Evolutionary conservation across 2,113 vertebrate genomes (phyloP).

Genomic region (Lanius collurio): DNA sequence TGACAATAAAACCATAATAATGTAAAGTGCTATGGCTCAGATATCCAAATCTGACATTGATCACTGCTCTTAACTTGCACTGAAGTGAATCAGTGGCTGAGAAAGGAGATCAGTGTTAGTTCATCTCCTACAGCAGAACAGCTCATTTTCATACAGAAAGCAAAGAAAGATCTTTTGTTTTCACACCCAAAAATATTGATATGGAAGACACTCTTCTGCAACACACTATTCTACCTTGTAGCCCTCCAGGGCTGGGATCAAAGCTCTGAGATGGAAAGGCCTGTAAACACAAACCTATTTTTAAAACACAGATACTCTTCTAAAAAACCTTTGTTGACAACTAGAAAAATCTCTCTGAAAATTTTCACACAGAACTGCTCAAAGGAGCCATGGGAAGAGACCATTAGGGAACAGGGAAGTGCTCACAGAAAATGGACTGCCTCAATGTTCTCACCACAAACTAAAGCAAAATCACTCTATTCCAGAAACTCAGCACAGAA

Average conservation of each 20-base stretch:
- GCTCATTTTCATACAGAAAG: not conserved
- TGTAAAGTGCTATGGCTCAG: not conserved
- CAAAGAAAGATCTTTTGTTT: not conserved
- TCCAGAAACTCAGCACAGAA: not conserved
- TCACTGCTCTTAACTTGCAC: not conserved
- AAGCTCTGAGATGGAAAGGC: not conserved
- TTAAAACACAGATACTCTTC: constrained; percentile 1
- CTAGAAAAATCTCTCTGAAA: constrained; percentile 1
- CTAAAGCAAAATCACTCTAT: not conserved
- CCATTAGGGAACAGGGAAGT: not conserved
- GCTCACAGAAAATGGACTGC: not conserved
- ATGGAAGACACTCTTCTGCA: not conserved
- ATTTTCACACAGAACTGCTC: not conserved
- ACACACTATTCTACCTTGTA: not conserved
- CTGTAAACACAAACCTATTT: not conserved
- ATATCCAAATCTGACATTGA: not conserved
- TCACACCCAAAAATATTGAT: not conserved
- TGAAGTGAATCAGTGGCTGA: not conserved
- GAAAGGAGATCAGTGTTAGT: not conserved
- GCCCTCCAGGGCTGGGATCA: not conserved
- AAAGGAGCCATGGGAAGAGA: not conserved
- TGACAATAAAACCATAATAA: not conserved
- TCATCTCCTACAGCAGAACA: not conserved
- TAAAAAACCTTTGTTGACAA: not conserved
- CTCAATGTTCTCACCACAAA: not conserved